phyloP scores from a whole-genome alignment of 2,888 invertebrate genomes.

The Pyrrhosoma nymphula region DNA sequence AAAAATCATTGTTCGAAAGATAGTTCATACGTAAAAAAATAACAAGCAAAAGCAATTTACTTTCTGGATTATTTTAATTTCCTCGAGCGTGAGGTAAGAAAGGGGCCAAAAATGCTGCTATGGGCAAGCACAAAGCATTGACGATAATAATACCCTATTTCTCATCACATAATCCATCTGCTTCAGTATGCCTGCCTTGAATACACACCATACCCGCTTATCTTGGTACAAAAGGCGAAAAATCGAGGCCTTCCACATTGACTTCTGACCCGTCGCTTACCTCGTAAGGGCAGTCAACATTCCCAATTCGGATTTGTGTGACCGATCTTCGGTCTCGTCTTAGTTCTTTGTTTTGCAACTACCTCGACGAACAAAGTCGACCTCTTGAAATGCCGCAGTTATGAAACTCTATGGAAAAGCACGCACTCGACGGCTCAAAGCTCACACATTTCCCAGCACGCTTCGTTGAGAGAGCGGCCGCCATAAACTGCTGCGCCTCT shows the following conservation, averaged over 20 bases:
- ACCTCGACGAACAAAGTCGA: not conserved
- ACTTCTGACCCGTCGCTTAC: constrained; percentile 1
- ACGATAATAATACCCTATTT: too few relatives aligned
- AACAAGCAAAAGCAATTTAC: too few relatives aligned
- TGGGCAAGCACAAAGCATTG: too few relatives aligned
- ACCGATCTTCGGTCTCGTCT: not conserved
- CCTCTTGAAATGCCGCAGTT: not conserved
- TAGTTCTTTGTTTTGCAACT: constrained; percentile 4
- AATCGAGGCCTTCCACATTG: not conserved
- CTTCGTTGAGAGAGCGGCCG: not conserved
- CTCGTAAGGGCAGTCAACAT: not conserved
- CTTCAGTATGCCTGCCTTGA: not conserved
- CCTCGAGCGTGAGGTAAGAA: too few relatives aligned
- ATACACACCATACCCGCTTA: not conserved
- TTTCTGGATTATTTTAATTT: too few relatives aligned
- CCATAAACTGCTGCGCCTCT: not conserved
- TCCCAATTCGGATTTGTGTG: not conserved
- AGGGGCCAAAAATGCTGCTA: too few relatives aligned
- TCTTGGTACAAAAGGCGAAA: not conserved
- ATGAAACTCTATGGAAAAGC: not conserved
- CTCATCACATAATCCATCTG: too few relatives aligned
- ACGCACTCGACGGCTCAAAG: constrained; percentile 6
- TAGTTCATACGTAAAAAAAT: too few relatives aligned
- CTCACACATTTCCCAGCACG: not conserved
- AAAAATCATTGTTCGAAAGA: too few relatives aligned